These are phyloP conservation scores for Dicycla oo DNA, from an alignment of 2,888 invertebrate species.

Conservation along the genomic window DNA sequence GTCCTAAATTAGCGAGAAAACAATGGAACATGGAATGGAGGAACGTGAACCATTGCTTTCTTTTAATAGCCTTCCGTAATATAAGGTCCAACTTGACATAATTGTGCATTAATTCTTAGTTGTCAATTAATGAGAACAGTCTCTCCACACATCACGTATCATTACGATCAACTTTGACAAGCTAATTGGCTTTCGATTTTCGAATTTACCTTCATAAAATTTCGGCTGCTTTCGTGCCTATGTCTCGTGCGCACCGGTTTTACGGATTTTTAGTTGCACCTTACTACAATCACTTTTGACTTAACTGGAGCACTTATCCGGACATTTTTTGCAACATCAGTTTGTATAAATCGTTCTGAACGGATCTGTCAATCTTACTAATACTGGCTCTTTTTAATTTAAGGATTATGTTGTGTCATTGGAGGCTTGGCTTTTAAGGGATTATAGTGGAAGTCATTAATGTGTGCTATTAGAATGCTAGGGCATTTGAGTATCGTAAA, in stretches of 20 bases:
- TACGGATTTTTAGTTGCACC: slow-evolving; percentile 69
- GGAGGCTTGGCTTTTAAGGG: slow-evolving; percentile 67
- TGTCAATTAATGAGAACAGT: slow-evolving; percentile 67
- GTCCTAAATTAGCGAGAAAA: slow-evolving; percentile 66
- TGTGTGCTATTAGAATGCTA: slow-evolving; percentile 56
- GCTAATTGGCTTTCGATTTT: slow-evolving; percentile 71
- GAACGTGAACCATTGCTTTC: slow-evolving; percentile 46
- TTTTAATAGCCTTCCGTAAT: slow-evolving; percentile 49
- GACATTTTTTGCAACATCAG: slow-evolving; percentile 72
- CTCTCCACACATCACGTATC: slow-evolving; percentile 58
- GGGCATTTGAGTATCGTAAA: slow-evolving; percentile 28
- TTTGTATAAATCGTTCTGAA: slow-evolving; percentile 64
- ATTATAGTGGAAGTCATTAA: slow-evolving; percentile 76
- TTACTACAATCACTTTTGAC: slow-evolving; percentile 78
- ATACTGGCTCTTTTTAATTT: slow-evolving; percentile 58
- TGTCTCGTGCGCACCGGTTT: slow-evolving; percentile 68
- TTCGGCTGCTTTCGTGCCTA: slow-evolving; percentile 59
- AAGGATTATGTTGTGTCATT: slow-evolving; percentile 72
- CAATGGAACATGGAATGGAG: slow-evolving; percentile 63
- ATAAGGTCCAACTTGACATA: slow-evolving; percentile 38
- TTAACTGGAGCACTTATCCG: slow-evolving; percentile 78
- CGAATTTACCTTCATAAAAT: slow-evolving; percentile 54
- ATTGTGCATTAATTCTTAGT: slow-evolving; percentile 48
- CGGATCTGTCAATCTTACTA: slow-evolving; percentile 78
- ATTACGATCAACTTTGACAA: slow-evolving; percentile 70